phyloP scores from a whole-genome alignment of 2,113 vertebrate species.

The Salvelinus alpinus region DNA sequence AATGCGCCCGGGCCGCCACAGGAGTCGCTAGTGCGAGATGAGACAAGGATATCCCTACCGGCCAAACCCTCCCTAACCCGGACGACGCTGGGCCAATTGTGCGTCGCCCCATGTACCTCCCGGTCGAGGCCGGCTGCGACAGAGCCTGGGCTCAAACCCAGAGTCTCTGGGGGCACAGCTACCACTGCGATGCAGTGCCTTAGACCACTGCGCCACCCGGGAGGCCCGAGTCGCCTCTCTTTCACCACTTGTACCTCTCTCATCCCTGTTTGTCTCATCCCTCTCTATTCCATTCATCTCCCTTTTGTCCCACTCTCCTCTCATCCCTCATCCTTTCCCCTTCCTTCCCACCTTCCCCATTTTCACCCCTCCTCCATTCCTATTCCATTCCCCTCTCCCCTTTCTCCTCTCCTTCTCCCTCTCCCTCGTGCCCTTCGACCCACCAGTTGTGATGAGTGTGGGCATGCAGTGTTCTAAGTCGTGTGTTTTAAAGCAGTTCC shows the following conservation, averaged over 20 bases:
- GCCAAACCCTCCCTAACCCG: no score
- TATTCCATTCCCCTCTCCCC: not conserved
- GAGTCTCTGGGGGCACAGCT: no score
- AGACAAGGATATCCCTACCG: no score
- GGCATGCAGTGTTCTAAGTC: slow-evolving; percentile 28
- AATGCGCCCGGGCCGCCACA: no score
- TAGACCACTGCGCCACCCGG: no score
- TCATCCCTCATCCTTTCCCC: not conserved
- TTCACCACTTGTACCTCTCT: slow-evolving; percentile 12
- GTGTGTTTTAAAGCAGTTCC: slow-evolving; percentile 28
- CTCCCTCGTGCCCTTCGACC: not conserved
- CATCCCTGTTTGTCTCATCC: not conserved
- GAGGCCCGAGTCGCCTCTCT: slow-evolving; percentile 40
- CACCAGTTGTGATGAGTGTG: slow-evolving; percentile 29
- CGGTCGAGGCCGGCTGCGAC: no score
- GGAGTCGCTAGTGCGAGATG: no score
- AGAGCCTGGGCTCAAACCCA: no score
- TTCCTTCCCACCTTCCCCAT: not conserved
- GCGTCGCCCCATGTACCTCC: no score
- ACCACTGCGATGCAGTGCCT: no score
- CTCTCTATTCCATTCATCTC: not conserved
- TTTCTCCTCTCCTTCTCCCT: not conserved
- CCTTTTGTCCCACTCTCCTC: not conserved
- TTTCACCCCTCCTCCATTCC: not conserved
- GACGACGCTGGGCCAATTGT: no score